Base-by-base conservation (phyloP, 37 sponge, comb jelly and placozoan species). In the Chondrilla cf. caribensis region DNA sequence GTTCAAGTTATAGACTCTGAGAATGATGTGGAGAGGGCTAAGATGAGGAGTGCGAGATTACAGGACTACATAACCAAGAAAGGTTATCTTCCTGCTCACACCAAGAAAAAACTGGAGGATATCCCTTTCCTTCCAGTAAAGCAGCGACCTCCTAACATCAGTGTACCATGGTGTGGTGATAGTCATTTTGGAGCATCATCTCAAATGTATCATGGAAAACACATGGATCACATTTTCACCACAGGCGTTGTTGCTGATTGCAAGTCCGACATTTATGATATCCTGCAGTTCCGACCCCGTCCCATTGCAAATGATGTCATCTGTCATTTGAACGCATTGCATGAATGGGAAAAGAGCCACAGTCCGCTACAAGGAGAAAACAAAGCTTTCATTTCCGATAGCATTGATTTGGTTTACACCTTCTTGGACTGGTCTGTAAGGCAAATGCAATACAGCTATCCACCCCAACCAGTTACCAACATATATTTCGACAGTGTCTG, bases 161-260 rank as follows among this genome's bases (percentile, higher is more conserved):
- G 44, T 42, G 41, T 73, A 25, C 76, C 76, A 25, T 73, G 76
- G 76, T 21, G 14, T 73, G 24, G 6, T 43, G 76, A 73, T 15
- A 38, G 15, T 73, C 43, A 73, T 4, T 40, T 73, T 73, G 39
- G 38, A 6, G 24, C 41, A 21, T 15, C 76, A n/a, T 22, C 19
- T 43, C 2, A 42, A 39, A 39, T 73, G 44, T 40, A 38, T 25
- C 17, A 6, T 1, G 25, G 18, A 11, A 25, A 39, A 15, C 21
- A 24, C 44, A 38, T 7, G 15, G 22, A 73, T 11, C 44, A 40
- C 6, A 43, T 73, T 4, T 73, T 73, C 40, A n/a, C 76, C 1
- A 3, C 29, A 7, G 64, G 6, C 5, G 22, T n/a, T 62, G 15
- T 62, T 62, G 64, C 64, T 29, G 29, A 62, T 29, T 33, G 35